phyloP scores from a whole-genome alignment of 1,140 invertebrate genomes.

The Zaprionus lachaisei region DNA sequence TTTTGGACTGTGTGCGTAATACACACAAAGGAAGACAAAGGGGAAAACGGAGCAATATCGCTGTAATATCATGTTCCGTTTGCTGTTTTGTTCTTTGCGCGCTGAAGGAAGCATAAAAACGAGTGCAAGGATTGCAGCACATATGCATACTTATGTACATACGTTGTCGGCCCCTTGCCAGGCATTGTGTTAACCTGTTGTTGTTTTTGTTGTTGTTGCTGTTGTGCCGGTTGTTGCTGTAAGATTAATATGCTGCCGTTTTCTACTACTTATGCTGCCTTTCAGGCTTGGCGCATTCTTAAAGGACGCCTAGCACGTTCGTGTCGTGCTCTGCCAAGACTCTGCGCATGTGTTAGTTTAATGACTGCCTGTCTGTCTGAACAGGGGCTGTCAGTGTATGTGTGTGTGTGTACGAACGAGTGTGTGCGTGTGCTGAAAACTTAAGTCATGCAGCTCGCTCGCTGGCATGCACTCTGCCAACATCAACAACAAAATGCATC shows the following conservation, averaged over 20 bases:
- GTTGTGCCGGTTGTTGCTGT: constrained; percentile 60
- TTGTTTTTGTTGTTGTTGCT: constrained; percentile 44
- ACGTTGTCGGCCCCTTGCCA: neutral
- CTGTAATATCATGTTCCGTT: constrained; percentile 66
- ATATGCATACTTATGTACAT: neutral
- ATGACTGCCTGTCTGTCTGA: constrained; percentile 50
- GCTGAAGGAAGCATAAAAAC: constrained; percentile 34
- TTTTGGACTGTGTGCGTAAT: constrained; percentile 58
- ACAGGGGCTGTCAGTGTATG: constrained; percentile 5
- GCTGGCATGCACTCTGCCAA: constrained; percentile 35
- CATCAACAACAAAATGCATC: constrained; percentile 60
- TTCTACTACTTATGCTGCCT: constrained; percentile 80
- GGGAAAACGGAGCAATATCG: constrained; percentile 19
- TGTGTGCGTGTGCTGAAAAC: constrained; percentile 61
- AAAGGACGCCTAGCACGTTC: constrained; percentile 55
- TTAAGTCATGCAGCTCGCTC: constrained; percentile 67
- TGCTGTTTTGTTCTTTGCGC: constrained; percentile 32
- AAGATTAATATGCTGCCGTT: constrained; percentile 80
- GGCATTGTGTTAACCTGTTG: constrained; percentile 43
- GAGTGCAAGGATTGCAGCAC: constrained; percentile 49
- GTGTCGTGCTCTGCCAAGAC: constrained; percentile 28
- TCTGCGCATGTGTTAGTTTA: constrained; percentile 41
- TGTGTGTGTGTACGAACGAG: constrained; percentile 7
- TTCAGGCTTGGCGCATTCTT: constrained; percentile 57
- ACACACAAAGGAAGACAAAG: constrained; percentile 41